phyloP scores from a whole-genome alignment of 2,888 invertebrate genomes.

The Ophion obscuratus region DNA sequence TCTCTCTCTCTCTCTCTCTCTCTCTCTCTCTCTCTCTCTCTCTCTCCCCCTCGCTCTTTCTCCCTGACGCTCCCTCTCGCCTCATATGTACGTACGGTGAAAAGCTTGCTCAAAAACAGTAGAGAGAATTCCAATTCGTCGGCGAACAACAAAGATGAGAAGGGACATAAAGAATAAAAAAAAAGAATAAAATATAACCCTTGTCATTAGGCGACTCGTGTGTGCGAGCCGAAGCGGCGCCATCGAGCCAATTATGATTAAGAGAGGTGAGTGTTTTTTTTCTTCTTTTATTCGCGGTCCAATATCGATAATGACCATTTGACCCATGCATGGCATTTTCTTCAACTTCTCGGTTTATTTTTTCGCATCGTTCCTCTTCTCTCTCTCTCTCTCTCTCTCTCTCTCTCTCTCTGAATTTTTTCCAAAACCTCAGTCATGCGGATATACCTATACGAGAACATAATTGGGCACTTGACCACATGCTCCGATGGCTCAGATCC shows the following conservation, averaged over 20 bases:
- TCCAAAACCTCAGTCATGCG: neutral
- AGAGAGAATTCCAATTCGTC: constrained; percentile 27
- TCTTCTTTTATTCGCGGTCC: neutral
- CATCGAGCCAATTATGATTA: constrained; percentile 19
- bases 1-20: no score
- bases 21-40: neutral
- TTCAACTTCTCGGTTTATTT: neutral
- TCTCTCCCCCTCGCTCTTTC: neutral
- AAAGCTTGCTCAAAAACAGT: constrained; percentile 10
- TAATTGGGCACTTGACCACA: neutral
- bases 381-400: constrained; percentile 16
- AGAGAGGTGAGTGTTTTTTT: neutral
- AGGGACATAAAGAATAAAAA: neutral
- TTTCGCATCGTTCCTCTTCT: neutral
- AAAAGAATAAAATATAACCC: neutral
- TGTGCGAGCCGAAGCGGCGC: neutral
- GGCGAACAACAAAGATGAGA: constrained; percentile 4
- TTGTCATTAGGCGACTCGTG: constrained; percentile 18
- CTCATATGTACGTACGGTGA: neutral
- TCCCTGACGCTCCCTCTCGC: neutral
- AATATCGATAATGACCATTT: constrained; percentile 24
- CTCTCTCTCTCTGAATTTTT: neutral
- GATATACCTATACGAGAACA: neutral
- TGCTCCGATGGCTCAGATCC: neutral
- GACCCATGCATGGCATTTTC: neutral